A percentile compares a stretch with the other conserved stretches of the same genome.
Evolutionary conservation across 2,113 vertebrate species (phyloP).

Genomic region (Elephantulus edwardii): DNA sequence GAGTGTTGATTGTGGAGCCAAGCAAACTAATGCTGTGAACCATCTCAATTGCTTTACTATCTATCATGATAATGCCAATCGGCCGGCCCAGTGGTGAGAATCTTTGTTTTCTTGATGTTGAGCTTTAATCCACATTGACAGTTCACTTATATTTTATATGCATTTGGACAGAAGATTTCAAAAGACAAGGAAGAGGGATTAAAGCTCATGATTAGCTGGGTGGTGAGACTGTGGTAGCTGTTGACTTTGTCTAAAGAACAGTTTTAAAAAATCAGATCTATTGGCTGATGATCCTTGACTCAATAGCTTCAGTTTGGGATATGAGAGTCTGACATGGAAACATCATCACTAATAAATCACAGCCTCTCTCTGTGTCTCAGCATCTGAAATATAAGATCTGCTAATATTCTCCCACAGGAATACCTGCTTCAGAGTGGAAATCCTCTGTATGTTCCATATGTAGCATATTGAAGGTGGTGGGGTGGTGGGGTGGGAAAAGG

Average conservation of each 20-base stretch:
- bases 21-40: too few species aligned
- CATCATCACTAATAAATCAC: not conserved
- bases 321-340: not conserved
- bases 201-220: not conserved
- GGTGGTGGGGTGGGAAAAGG: not conserved
- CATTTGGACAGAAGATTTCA: not conserved
- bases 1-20: too few species aligned
- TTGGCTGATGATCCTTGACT: not conserved
- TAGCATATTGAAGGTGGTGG: not conserved
- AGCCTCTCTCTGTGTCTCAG: conserved; percentile 43
- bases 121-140: too few species aligned
- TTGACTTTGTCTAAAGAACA: not conserved
- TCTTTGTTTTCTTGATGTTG: too few species aligned
- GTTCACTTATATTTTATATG: too few species aligned
- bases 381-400: conserved; percentile 36
- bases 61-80: too few species aligned
- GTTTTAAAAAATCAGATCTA: not conserved
- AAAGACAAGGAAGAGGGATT: not conserved
- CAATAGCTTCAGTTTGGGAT: not conserved
- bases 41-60: too few species aligned
- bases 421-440: not conserved
- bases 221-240: not conserved
- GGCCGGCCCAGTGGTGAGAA: too few species aligned
- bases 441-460: not conserved
- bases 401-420: conserved; percentile 7